Evolutionary conservation across 2,797 vertebrate genomes (phyloP).

Genomic region (Tangara arthus): DNA sequence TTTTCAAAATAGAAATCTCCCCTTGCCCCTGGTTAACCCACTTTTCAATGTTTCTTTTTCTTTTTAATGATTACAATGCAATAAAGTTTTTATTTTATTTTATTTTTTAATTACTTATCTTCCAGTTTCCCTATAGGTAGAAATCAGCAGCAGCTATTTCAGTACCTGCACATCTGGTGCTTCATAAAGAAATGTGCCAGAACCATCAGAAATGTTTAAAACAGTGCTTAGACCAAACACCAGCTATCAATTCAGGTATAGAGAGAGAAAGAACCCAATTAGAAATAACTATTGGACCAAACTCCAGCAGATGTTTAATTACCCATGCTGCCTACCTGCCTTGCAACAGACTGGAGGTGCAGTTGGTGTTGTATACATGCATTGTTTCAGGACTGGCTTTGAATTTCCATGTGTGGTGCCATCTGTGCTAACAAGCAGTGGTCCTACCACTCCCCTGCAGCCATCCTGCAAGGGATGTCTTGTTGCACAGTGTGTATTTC

Average conservation of each 20-base stretch:
- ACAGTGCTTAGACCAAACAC: slow-evolving; percentile 49
- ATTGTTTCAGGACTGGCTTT: background rate
- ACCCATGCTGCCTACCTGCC: slow-evolving; percentile 26
- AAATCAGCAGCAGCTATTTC: slow-evolving; percentile 23
- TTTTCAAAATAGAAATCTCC: background rate
- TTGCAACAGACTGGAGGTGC: slow-evolving; percentile 29
- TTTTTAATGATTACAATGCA: background rate
- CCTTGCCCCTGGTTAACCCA: background rate
- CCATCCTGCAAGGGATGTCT: background rate
- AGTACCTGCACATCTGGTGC: slow-evolving; percentile 64
- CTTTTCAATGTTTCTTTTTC: background rate
- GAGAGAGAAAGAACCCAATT: slow-evolving; percentile 39
- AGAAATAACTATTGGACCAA: slow-evolving; percentile 51
- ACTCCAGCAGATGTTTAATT: slow-evolving; percentile 59
- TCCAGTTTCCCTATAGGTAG: slow-evolving; percentile 10
- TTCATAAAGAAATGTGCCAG: slow-evolving; percentile 67
- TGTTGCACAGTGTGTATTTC: background rate
- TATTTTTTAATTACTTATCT: background rate
- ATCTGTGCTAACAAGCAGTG: background rate
- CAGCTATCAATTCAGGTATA: slow-evolving; percentile 52
- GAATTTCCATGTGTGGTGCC: slow-evolving; percentile 6
- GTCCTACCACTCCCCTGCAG: background rate
- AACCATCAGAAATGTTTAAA: slow-evolving; percentile 65
- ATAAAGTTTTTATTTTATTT: background rate
- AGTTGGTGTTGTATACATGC: background rate